These are phyloP conservation scores for Choloepus didactylus DNA, from an alignment of 2,797 vertebrate genomes.

Conservation along the genomic window DNA sequence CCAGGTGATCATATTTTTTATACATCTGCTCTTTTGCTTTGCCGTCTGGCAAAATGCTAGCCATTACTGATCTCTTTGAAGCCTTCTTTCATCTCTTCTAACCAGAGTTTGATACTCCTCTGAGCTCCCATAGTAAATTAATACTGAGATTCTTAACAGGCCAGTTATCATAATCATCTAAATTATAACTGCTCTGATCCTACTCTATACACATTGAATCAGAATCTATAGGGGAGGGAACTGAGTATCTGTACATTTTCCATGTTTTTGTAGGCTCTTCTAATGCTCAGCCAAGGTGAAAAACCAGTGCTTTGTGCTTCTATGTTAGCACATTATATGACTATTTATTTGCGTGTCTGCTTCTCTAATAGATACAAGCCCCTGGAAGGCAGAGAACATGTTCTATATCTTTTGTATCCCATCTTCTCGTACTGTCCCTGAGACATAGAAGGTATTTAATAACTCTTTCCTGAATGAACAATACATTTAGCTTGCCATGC, in stretches of 20 bases:
- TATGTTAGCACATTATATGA: constrained; percentile 28
- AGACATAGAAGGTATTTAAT: constrained; percentile 75
- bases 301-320: constrained; percentile 52
- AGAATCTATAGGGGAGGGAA: background rate
- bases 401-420: constrained; percentile 74
- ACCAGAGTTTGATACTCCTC: background rate
- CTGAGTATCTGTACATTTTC: background rate
- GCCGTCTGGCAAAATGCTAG: background rate
- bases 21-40: background rate
- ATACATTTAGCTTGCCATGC: constrained; percentile 60
- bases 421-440: constrained; percentile 68
- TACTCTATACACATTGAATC: background rate
- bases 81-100: background rate
- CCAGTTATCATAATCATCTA: constrained; percentile 1
- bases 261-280: background rate
- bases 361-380: constrained; percentile 68
- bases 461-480: constrained; percentile 70
- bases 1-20: background rate
- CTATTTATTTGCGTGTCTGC: constrained; percentile 57
- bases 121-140: constrained; percentile 32
- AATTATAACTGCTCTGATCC: background rate
- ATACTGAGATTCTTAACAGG: constrained; percentile 7
- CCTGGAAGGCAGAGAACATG: constrained; percentile 63
- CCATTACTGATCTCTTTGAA: background rate
- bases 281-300: background rate